Evolutionary conservation across 1,140 invertebrate species (phyloP).

Genomic region (Apis dorsata): DNA sequence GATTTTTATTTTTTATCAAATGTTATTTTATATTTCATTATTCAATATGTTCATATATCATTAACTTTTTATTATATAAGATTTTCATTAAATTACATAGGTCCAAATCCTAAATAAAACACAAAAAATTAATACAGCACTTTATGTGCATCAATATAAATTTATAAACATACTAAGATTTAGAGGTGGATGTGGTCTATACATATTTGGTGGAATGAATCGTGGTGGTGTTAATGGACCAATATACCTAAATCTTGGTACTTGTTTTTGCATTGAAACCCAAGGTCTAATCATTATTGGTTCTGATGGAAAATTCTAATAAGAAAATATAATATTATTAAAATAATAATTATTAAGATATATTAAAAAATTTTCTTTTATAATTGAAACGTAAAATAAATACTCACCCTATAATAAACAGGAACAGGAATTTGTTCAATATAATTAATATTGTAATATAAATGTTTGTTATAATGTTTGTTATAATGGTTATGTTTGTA

Average conservation of each 20-base stretch:
- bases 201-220: conserved; percentile 56
- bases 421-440: conserved; percentile 60
- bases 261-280: conserved; percentile 56
- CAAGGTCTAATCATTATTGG: conserved; percentile 62
- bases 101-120: not conserved
- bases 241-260: conserved; percentile 53
- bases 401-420: conserved; percentile 62
- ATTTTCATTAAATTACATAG: not conserved
- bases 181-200: conserved; percentile 46
- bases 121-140: not conserved
- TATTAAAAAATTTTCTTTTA: not conserved
- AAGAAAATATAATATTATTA: not conserved
- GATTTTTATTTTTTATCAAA: not conserved
- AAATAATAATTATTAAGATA: too few relatives aligned
- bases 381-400: not conserved
- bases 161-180: conserved; percentile 53
- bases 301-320: conserved; percentile 54
- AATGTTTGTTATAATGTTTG: too few relatives aligned
- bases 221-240: conserved; percentile 45
- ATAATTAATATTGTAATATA: not conserved
- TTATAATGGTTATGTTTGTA: too few relatives aligned
- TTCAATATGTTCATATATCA: not conserved
- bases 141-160: not conserved
- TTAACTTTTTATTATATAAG: not conserved
- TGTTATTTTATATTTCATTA: not conserved